phyloP scores from a whole-genome alignment of 1,140 invertebrate genomes.

The Archivesica marissinica region DNA sequence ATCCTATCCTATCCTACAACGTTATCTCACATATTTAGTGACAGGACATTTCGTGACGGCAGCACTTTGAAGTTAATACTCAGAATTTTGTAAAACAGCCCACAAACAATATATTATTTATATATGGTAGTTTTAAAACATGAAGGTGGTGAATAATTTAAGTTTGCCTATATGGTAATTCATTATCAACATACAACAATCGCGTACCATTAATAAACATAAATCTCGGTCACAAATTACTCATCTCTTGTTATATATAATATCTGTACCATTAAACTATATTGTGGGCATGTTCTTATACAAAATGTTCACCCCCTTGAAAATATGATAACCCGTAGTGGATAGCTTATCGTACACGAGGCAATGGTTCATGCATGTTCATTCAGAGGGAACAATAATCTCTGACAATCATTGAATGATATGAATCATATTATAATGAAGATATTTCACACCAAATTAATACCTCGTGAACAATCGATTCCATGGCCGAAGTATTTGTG shows the following conservation, averaged over 20 bases:
- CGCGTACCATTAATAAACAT: neutral
- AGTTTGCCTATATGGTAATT: constrained; percentile 19
- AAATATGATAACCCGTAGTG: neutral
- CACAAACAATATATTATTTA: too few relatives aligned
- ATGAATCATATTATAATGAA: neutral
- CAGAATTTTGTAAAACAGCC: too few relatives aligned
- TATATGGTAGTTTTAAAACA: too few relatives aligned
- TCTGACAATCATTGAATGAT: neutral
- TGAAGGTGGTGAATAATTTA: neutral
- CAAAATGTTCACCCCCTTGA: constrained; percentile 6
- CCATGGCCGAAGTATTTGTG: constrained; percentile 38
- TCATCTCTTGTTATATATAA: neutral
- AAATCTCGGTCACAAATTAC: constrained; percentile 2
- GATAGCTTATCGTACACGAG: too few relatives aligned
- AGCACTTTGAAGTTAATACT: too few relatives aligned
- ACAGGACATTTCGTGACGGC: too few relatives aligned
- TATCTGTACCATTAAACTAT: neutral
- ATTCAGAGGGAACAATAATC: neutral
- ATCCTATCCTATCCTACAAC: too few relatives aligned
- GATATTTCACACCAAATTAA: constrained; percentile 43
- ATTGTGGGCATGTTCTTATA: neutral
- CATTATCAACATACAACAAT: neutral
- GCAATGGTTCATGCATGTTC: constrained; percentile 6
- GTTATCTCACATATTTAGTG: too few relatives aligned
- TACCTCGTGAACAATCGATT: neutral